Evolutionary conservation across 2,113 vertebrate species (phyloP).

Genomic region (Ochotona princeps): DNA sequence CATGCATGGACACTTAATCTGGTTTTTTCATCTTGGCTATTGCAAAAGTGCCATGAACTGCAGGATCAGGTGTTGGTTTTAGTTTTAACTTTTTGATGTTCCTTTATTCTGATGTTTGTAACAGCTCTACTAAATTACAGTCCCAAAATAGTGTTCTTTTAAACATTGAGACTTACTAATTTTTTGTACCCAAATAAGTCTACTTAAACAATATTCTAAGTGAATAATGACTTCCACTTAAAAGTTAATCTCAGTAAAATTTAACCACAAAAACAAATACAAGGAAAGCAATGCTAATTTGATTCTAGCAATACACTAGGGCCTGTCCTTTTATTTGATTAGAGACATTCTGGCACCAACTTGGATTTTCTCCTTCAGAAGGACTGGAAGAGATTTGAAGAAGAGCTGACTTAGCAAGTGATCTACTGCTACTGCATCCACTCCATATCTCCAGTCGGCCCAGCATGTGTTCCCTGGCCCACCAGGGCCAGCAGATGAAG

Average conservation of each 20-base stretch:
- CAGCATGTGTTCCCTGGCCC: neutral
- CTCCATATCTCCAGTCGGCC: neutral
- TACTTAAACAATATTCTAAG: conserved; percentile 18
- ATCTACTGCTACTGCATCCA: neutral
- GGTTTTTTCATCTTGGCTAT: neutral
- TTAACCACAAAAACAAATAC: neutral
- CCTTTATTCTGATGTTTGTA: neutral
- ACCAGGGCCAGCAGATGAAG: neutral
- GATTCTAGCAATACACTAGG: conserved; percentile 16
- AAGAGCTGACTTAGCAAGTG: neutral
- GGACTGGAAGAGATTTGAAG: neutral
- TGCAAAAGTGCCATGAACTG: neutral
- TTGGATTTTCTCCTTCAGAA: neutral
- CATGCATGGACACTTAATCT: neutral
- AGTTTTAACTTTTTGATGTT: neutral
- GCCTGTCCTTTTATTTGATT: neutral
- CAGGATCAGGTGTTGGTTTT: neutral
- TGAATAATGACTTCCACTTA: neutral
- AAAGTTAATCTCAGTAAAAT: neutral
- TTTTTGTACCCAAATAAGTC: neutral
- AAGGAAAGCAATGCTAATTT: conserved; percentile 11
- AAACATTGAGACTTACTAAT: neutral
- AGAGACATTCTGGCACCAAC: neutral
- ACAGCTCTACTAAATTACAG: neutral
- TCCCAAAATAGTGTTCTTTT: neutral